These are phyloP conservation scores for Myzus persicae DNA, from an alignment of 1,140 invertebrate genomes.

Conservation along the genomic window DNA sequence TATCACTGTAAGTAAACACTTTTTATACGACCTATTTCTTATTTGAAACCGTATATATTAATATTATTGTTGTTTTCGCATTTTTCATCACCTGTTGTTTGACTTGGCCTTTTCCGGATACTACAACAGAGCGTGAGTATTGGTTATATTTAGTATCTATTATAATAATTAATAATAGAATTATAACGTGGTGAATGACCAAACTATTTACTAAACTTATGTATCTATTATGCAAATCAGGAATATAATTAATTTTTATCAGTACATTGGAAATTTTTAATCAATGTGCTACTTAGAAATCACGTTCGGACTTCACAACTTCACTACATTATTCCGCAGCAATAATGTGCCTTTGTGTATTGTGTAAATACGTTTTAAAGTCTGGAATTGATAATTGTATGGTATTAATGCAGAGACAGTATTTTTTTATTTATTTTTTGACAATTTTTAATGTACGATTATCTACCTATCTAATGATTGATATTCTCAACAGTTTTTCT, in stretches of 20 bases:
- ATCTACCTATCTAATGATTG: conserved; percentile 20
- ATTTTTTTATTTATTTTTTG: not conserved
- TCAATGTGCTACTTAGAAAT: not conserved
- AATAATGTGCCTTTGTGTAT: not conserved
- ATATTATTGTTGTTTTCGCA: not conserved
- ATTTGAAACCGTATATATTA: not conserved
- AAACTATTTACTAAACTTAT: not conserved
- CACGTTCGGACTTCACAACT: not conserved
- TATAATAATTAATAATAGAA: not conserved
- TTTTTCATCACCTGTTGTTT: conserved; percentile 2
- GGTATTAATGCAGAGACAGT: not conserved
- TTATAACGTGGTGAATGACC: not conserved
- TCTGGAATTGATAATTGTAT: not conserved
- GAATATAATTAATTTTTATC: conserved; percentile 3
- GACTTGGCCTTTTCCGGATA: not conserved
- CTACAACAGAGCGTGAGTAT: conserved; percentile 34
- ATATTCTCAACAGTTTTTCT: conserved; percentile 19
- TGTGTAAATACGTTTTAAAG: not conserved
- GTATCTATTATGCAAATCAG: not conserved
- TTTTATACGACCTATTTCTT: not conserved
- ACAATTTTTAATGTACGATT: not conserved
- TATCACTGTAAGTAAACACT: conserved; percentile 46
- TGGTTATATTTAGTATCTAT: not conserved
- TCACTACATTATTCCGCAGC: not conserved
- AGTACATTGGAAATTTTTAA: not conserved